phyloP scores from a whole-genome alignment of 2,797 vertebrate species.

The Pyrrhura leucotis region DNA sequence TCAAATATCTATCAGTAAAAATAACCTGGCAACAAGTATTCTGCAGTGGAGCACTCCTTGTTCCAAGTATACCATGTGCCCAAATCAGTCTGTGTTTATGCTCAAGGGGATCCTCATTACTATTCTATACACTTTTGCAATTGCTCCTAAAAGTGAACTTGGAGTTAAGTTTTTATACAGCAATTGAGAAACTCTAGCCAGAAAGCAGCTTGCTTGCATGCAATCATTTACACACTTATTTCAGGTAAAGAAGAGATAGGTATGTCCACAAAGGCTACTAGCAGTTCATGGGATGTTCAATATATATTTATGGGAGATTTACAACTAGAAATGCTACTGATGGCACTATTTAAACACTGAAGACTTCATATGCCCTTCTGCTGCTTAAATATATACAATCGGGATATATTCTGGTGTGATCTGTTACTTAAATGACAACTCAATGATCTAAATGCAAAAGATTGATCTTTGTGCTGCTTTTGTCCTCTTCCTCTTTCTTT shows the following conservation, averaged over 20 bases:
- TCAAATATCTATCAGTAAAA: not conserved
- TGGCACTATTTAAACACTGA: not conserved
- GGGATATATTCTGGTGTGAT: not conserved
- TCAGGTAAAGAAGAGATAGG: not conserved
- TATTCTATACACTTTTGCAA: not conserved
- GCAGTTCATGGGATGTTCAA: not conserved
- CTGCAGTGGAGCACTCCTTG: not conserved
- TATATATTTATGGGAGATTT: not conserved
- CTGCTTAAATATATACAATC: not conserved
- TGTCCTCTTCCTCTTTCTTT: not conserved
- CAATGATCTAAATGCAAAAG: not conserved
- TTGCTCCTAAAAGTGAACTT: not conserved
- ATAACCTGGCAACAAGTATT: not conserved
- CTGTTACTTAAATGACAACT: not conserved
- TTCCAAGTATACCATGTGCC: fast-evolving
- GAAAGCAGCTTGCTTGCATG: not conserved
- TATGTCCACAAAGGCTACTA: not conserved
- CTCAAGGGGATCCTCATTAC: not conserved
- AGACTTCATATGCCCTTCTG: not conserved
- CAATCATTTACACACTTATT: not conserved
- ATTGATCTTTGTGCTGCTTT: not conserved
- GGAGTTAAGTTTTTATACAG: not conserved
- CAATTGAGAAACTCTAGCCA: not conserved
- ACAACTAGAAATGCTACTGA: not conserved
- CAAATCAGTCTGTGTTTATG: not conserved